phyloP scores from a whole-genome alignment of 2,797 vertebrate species.

The Furcifer pardalis region DNA sequence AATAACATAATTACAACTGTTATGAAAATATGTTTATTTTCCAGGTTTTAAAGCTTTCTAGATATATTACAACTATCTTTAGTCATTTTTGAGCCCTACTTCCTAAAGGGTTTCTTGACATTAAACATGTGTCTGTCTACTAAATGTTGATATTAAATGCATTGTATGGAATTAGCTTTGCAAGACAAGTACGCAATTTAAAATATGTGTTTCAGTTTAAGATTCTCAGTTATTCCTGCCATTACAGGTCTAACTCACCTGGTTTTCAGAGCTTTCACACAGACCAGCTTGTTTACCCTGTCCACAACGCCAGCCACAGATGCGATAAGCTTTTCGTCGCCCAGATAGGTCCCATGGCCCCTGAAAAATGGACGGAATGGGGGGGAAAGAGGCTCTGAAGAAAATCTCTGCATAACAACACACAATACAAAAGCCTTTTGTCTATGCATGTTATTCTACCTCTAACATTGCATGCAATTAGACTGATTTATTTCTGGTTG shows the following conservation, averaged over 20 bases:
- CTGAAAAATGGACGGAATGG: conserved; percentile 65
- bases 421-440: too few relatives aligned
- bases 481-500: too few relatives aligned
- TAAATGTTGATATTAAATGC: too few relatives aligned
- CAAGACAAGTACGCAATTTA: too few relatives aligned
- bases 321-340: conserved; percentile 91
- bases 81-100: not conserved
- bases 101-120: too few relatives aligned
- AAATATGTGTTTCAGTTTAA: too few relatives aligned
- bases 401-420: not conserved
- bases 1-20: not conserved
- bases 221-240: too few relatives aligned
- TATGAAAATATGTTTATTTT: not conserved
- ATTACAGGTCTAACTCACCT: conserved; percentile 72
- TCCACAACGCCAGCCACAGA: conserved; percentile 97
- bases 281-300: conserved; percentile 95
- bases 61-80: not conserved
- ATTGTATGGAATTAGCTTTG: too few relatives aligned
- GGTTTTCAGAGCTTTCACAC: conserved; percentile 91
- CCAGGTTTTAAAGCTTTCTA: not conserved
- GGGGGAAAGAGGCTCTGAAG: not conserved
- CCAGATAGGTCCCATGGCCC: conserved; percentile 95
- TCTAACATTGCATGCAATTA: not conserved
- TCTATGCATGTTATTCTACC: too few relatives aligned
- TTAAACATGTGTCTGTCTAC: too few relatives aligned